Base-by-base conservation (phyloP, 2,888 invertebrate species). In the Chaetogeoica ovagalla region DNA sequence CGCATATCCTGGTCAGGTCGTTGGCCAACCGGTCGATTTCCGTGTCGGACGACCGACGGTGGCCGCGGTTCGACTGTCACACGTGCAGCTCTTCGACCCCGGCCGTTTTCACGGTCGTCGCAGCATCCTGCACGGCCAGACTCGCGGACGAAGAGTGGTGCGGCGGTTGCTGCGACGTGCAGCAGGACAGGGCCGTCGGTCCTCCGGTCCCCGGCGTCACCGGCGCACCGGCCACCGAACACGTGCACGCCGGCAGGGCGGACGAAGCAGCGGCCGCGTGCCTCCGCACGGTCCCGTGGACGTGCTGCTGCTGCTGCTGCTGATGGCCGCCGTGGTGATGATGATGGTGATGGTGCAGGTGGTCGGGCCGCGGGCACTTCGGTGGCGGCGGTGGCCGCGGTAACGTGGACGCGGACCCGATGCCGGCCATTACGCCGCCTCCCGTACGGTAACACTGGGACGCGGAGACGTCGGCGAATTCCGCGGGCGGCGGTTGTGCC, bases 21-120 rank as follows among this genome's bases (percentile, higher is more conserved):
- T 82, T 83, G 71, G 83, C 84, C 73, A 84, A 74, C 75, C 83
- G 83, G 57, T 83, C 83, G 77, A 84, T 82, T 30, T 83, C 77
- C 62, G 77, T 79, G 70, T 79, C 77, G 52, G 77, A 79, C 23
- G 77, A 79, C 62, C 74, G 62, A 23, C 74, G 81, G 81, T 73
- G 81, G 66, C 74, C 74, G 60, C 74, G 74, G 30, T 70, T 66
- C 71, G 81, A 63, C 77, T 83, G 93, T 94, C 94, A 94, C 91
- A 94, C 94, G 87, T 94, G 89, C 93, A 94, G 93, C 88, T 94
- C 94, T 86, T 93, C 93, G 88, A 94, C 82, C 84, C 93, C 93
- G 87, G 94, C 81, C 84, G 93, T 86, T 93, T 93, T 90, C 87
- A 86, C 72, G 86, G 87, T 83, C 88, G 85, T 59, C 88, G 86